These are phyloP conservation scores for Drosophila sordidula DNA, from an alignment of 2,888 invertebrate species.

Conservation along the genomic window DNA sequence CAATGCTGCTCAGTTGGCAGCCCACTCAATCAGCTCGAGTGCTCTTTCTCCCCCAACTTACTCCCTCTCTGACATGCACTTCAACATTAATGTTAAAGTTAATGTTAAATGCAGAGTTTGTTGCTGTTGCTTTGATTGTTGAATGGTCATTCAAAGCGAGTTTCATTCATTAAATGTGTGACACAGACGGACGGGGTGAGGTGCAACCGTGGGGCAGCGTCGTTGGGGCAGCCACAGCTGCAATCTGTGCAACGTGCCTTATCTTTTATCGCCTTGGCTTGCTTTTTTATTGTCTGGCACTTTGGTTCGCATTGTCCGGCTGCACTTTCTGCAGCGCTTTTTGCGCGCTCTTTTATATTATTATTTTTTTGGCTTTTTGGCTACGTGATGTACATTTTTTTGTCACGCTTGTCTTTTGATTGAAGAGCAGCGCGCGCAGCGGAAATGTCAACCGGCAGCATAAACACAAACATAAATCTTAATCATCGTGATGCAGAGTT, in stretches of 20 bases:
- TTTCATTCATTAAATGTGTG: conserved; percentile 65
- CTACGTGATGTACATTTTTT: conserved; percentile 63
- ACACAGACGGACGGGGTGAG: conserved; percentile 41
- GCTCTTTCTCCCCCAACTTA: conserved; percentile 9
- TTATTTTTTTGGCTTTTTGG: conserved; percentile 40
- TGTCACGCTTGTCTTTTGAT: conserved; percentile 65
- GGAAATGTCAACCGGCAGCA: conserved; percentile 77
- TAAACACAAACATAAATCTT: conserved; percentile 77
- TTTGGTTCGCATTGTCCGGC: conserved; percentile 64
- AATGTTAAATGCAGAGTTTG: conserved; percentile 57
- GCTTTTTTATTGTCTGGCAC: conserved; percentile 75
- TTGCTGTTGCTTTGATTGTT: conserved; percentile 57
- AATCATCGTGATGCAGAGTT: conserved; percentile 52
- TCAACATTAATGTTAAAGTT: conserved; percentile 42
- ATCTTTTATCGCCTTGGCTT: conserved; percentile 73
- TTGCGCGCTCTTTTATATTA: conserved; percentile 14
- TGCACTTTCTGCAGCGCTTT: conserved; percentile 27
- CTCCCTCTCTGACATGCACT: conserved; percentile 27
- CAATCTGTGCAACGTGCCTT: conserved; percentile 75
- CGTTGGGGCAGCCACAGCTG: conserved; percentile 12
- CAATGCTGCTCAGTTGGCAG: conserved; percentile 39
- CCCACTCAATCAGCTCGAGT: conserved; percentile 72
- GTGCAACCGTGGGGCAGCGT: not conserved
- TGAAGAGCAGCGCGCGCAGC: conserved; percentile 68
- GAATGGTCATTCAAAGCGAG: conserved; percentile 65